Evolutionary conservation across 2,113 vertebrate genomes (phyloP), one percentile per base, ranked within the genome.

Genomic region (Ondatra zibethicus): DNA sequence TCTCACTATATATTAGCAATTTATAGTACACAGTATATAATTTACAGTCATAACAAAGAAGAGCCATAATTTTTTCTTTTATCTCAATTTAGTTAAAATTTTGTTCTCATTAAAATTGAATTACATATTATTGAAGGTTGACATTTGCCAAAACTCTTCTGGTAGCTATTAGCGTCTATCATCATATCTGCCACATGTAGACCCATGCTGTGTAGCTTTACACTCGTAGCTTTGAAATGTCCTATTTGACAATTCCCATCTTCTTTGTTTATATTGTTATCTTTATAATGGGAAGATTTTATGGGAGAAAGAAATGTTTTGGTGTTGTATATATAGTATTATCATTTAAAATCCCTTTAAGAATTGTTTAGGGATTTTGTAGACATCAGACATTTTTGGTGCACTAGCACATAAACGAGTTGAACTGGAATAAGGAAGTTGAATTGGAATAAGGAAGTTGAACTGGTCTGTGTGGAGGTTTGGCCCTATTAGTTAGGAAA

Each of bases 101-200:
- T 76, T 92, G 12, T 39, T 95, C 95, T 92, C 73, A 73, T 78
- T 4, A n/a, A 29, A 96, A 92, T 86, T 95, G 61, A 94, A 89
- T 91, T 86, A 94, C 93, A 85, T 93, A 73, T 36, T 47, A 2
- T 63, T 91, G 66, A 96, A 92, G 75, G 39, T 95, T 92, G 92
- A 96, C 65, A 80, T 95, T 65, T 97, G 33, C 50, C 29, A 50
- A 92, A 82, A 81, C 66, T 39, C 3, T 90, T 90, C 80, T 75
- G 45, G 73, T 61, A 81, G n/a, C 6, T 94, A 10, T 63, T 96
- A 77, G 50, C 39, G 91, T 70, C 8, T 94, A 11, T 77, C 58
- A 86, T 31, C 45, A 63, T 25, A 27, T 89, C 93, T 12, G 80
- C 88, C 8, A 75, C 78, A 12, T 36, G 45, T 72, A 12, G 87